These are phyloP conservation scores for Ptyas mucosa DNA, from an alignment of 2,113 vertebrate species.

Conservation along the genomic window DNA sequence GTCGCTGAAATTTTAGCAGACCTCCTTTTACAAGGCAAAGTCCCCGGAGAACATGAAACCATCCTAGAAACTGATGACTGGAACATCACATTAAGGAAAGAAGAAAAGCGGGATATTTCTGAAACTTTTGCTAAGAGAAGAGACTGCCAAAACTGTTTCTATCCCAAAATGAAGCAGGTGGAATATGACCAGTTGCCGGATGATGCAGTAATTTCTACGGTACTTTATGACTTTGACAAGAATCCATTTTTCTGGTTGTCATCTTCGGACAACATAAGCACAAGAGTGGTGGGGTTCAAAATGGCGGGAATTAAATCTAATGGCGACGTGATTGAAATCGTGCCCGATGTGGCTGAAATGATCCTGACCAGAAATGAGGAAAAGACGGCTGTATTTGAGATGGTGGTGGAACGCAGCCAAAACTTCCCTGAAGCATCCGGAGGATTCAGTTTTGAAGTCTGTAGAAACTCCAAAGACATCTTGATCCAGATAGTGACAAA, in stretches of 20 bases:
- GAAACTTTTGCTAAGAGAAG: background rate
- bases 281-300: conserved; percentile 60
- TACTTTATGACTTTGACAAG: conserved; percentile 62
- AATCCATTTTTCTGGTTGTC: conserved; percentile 69
- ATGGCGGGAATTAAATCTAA: conserved; percentile 31
- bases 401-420: conserved; percentile 46
- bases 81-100: conserved; percentile 63
- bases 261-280: conserved; percentile 26
- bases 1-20: conserved; percentile 51
- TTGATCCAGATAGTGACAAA: conserved; percentile 67
- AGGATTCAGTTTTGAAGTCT: conserved; percentile 58
- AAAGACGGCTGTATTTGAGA: conserved; percentile 1
- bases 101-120: conserved; percentile 27
- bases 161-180: conserved; percentile 9
- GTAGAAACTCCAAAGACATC: conserved; percentile 2
- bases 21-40: conserved; percentile 51
- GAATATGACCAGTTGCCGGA: accelerated
- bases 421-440: conserved; percentile 41
- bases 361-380: conserved; percentile 53
- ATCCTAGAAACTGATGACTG: conserved; percentile 44
- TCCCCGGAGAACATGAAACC: conserved; percentile 61
- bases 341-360: conserved; percentile 50
- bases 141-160: conserved; percentile 53
- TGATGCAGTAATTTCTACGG: conserved; percentile 38
- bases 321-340: background rate